A percentile compares a stretch with the other conserved stretches of the same genome.
Conservation (phyloP, 1,140 invertebrate species). For the Drosophila miranda region DNA sequence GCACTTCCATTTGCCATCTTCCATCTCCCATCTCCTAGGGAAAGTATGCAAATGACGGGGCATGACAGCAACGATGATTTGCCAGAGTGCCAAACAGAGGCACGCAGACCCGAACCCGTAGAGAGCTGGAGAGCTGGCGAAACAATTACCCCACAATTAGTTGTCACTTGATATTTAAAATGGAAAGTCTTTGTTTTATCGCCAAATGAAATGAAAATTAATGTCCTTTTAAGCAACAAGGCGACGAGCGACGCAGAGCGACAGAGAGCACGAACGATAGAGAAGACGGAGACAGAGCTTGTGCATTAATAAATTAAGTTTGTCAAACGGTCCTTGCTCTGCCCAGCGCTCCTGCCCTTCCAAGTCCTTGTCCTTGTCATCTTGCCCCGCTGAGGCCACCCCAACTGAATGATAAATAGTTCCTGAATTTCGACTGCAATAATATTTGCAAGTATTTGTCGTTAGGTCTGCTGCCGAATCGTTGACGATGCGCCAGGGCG, state of each 20-base stretch:
- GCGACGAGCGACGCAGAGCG: slow-evolving; percentile 27
- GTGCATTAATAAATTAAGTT: slow-evolving; percentile 80
- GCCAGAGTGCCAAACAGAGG: slow-evolving; percentile 26
- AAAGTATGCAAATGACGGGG: slow-evolving; percentile 74
- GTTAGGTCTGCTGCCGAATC: slow-evolving; percentile 49
- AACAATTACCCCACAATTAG: slow-evolving; percentile 59
- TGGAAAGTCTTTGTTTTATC: slow-evolving; percentile 75
- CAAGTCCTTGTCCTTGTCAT: no score
- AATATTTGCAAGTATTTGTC: slow-evolving; percentile 81
- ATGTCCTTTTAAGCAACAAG: slow-evolving; percentile 75
- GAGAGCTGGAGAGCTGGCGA: slow-evolving; percentile 2
- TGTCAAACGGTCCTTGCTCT: slow-evolving; percentile 54
- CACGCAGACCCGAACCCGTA: background rate
- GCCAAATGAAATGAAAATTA: slow-evolving; percentile 76
- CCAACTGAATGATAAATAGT: slow-evolving; percentile 74
- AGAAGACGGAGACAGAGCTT: slow-evolving; percentile 16
- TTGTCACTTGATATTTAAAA: slow-evolving; percentile 81
- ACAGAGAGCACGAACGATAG: background rate
- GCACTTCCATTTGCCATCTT: background rate
- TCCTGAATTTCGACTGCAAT: slow-evolving; percentile 77
- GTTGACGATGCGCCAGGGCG: slow-evolving; percentile 29
- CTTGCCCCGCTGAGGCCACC: slow-evolving; percentile 2
- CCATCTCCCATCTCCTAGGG: slow-evolving; percentile 15
- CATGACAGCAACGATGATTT: slow-evolving; percentile 63
- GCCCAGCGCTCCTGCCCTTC: no score